These are phyloP conservation scores for Cebidichthys violaceus DNA, from an alignment of 2,113 vertebrate genomes.

Conservation along the genomic window DNA sequence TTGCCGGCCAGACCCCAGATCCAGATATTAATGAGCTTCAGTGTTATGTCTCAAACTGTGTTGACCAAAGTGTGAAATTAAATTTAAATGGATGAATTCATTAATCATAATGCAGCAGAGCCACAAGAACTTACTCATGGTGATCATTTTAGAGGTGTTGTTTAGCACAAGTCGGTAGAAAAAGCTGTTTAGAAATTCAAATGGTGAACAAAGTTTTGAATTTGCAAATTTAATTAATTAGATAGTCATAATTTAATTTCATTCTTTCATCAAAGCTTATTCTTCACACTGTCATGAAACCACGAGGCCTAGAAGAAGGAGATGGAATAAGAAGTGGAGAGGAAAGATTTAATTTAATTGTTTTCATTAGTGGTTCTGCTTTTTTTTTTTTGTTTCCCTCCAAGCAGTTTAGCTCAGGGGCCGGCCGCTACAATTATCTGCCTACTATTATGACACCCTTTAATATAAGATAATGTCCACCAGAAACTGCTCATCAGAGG, in stretches of 20 bases:
- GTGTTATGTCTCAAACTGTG: conserved; percentile 2
- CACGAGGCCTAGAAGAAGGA: background rate
- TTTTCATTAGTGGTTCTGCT: background rate
- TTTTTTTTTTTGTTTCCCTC: background rate
- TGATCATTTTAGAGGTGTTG: background rate
- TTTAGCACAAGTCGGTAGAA: background rate
- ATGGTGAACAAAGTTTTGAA: background rate
- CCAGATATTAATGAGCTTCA: conserved; percentile 1
- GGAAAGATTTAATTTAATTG: background rate
- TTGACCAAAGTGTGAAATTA: conserved; percentile 23
- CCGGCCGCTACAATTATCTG: background rate
- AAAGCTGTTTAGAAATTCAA: background rate
- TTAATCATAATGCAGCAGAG: background rate
- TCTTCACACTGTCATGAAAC: background rate
- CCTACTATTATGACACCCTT: background rate
- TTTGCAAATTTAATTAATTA: background rate
- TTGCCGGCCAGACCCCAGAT: background rate
- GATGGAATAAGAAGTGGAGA: too few relatives aligned
- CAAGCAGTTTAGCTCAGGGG: background rate
- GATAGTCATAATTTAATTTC: background rate
- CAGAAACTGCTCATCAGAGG: background rate
- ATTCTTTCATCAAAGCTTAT: background rate
- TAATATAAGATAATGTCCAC: background rate
- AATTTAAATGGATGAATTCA: background rate
- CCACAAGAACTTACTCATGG: background rate